Base-by-base conservation (phyloP, 2,797 vertebrate genomes). In the Basileuterus tristriatus region DNA sequence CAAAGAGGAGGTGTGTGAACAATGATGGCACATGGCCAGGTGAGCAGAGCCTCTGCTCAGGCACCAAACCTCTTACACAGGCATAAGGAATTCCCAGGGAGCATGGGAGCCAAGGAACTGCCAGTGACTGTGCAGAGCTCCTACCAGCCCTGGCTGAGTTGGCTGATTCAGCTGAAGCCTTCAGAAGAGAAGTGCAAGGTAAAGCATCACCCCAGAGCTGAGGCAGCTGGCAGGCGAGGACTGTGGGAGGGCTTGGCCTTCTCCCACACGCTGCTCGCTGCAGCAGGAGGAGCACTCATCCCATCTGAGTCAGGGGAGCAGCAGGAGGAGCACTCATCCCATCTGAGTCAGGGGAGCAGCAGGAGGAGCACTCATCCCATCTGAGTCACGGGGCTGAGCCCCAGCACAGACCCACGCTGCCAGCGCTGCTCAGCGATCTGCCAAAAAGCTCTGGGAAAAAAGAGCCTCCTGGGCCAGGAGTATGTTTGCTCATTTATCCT, bases 321-420 rank as follows among this genome's bases (percentile, higher is more conserved):
- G 29, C 50, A 52, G 50, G 29, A 52, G 50, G 29, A 52, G 50
- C 29, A 52, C 29, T 52, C 29, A 52, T 3, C 29, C 50, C 29
- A 12, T 30, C 49, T 52, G 49, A 30, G 17, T 30, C 27, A 29
- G 49, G 27, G 49, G 49, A 30, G 50, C 50, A 52, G 29, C 50
- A 52, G 50, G 29, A 52, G 50, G 50, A 52, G 50, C 50, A 32
- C 50, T 53, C 50, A 53, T 3, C 30, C 52, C 52, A 1, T 22
- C 37, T 47, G 8, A 65, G 39, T 22, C 18, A 6, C 0, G 3
- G 71, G 55, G 53, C 34, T 41, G 36, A 78, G 37, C 46, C 76
- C 46, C 0, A 0, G 58, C 74, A 41, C 8, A 52, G 36, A 55
- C 4, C 0, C 1, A 26, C 2, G 1, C 71, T 67, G 84, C 72